phyloP scores from a whole-genome alignment of 64 coral and sea anemone species.

The Actinia tenebrosa region DNA sequence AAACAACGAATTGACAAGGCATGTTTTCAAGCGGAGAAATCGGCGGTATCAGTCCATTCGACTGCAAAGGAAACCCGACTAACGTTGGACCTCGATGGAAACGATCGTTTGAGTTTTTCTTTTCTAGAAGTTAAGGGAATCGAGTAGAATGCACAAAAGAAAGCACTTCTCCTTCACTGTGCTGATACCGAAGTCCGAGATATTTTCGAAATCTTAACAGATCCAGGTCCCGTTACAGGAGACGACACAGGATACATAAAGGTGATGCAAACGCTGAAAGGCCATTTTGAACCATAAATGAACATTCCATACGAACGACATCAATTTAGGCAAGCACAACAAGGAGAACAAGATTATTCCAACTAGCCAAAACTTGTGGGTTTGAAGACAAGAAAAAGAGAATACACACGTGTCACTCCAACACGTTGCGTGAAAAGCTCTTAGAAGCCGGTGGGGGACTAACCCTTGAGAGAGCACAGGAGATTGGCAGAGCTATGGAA shows the following conservation, averaged over 20 bases:
- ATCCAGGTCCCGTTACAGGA: conserved; percentile 22
- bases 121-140: conserved; percentile 42
- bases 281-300: conserved; percentile 36
- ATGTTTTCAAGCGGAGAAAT: too few relatives aligned
- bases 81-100: conserved; percentile 48
- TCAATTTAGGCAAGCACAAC: background rate
- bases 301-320: conserved; percentile 49
- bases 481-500: too few relatives aligned
- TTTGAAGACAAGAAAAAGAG: too few relatives aligned
- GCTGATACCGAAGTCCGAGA: conserved; percentile 41
- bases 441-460: too few relatives aligned
- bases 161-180: conserved; percentile 47
- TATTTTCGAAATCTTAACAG: conserved; percentile 35
- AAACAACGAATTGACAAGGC: too few relatives aligned
- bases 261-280: conserved; percentile 38
- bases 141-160: conserved; percentile 9
- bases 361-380: too few relatives aligned
- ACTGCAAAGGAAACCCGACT: conserved; percentile 28
- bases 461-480: too few relatives aligned
- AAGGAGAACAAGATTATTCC: too few relatives aligned
- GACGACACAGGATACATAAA: conserved; percentile 25
- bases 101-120: conserved; percentile 35
- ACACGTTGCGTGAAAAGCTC: too few relatives aligned
- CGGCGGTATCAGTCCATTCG: conserved; percentile 11
- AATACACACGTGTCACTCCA: too few relatives aligned